A percentile compares a stretch with the other conserved stretches of the same genome.
Evolutionary conservation across 2,113 vertebrate genomes (phyloP).

Genomic region (Neogobius melanostomus): DNA sequence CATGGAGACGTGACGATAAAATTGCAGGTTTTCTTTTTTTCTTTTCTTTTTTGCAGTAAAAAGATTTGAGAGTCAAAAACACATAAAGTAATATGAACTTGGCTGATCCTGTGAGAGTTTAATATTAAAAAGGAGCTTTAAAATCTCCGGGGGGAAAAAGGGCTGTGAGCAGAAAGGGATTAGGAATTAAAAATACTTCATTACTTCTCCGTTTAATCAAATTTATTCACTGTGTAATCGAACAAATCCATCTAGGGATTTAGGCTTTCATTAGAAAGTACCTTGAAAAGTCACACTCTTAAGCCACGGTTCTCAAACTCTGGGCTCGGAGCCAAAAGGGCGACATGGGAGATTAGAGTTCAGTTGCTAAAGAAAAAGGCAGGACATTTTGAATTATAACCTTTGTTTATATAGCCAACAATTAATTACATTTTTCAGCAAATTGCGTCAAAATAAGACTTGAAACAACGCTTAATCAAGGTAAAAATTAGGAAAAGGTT

Average conservation of each 20-base stretch:
- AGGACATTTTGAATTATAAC: no score
- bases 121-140: background rate
- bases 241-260: slow-evolving; percentile 11
- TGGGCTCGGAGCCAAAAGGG: background rate
- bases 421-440: no score
- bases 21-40: slow-evolving; percentile 7
- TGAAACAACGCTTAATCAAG: no score
- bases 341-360: background rate
- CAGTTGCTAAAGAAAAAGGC: no score
- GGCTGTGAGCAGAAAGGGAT: slow-evolving; percentile 1
- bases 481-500: no score
- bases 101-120: background rate
- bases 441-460: background rate
- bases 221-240: slow-evolving; percentile 13
- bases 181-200: slow-evolving; percentile 8
- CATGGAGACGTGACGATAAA: slow-evolving; percentile 44
- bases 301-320: background rate
- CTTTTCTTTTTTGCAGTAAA: background rate
- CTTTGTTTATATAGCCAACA: no score
- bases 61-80: background rate
- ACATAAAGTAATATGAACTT: slow-evolving; percentile 1
- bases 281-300: slow-evolving; percentile 2
- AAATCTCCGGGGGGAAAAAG: background rate
- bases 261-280: slow-evolving; percentile 12
- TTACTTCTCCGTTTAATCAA: slow-evolving; percentile 9